These are phyloP conservation scores for Gymnopithys bicolor DNA, from an alignment of 2,797 vertebrate genomes.

Conservation along the genomic window DNA sequence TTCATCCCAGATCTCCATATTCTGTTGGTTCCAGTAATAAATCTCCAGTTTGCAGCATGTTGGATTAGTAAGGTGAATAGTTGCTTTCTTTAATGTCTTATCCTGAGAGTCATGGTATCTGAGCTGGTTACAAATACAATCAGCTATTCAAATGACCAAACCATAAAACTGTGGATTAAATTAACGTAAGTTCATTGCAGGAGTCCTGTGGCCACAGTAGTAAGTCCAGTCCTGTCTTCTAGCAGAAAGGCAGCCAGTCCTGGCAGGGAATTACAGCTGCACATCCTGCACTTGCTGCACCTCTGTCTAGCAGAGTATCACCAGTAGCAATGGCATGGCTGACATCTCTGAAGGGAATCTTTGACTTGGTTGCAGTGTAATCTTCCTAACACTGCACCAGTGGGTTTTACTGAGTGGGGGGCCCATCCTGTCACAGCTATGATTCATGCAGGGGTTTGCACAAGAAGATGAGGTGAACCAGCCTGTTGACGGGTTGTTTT, in stretches of 20 bases:
- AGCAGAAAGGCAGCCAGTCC: not conserved
- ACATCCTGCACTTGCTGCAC: accelerated
- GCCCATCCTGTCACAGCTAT: accelerated
- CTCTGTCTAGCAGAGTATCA: not conserved
- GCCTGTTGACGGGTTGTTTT: not conserved
- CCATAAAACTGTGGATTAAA: not conserved
- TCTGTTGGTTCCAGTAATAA: not conserved
- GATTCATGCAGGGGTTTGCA: accelerated
- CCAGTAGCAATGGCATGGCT: accelerated
- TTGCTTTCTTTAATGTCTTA: not conserved
- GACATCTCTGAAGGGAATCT: not conserved
- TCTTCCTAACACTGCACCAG: too few species aligned
- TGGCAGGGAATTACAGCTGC: not conserved
- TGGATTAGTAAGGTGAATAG: not conserved
- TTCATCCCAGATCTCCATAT: not conserved
- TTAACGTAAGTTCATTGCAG: not conserved
- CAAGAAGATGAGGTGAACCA: not conserved
- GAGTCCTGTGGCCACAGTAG: not conserved
- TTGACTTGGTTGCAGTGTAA: accelerated
- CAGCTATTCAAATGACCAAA: not conserved
- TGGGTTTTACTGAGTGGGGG: accelerated
- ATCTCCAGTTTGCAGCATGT: not conserved
- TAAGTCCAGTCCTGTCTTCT: not conserved
- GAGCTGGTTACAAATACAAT: not conserved
- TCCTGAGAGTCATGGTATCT: not conserved